Percentiles rank a stretch among this genome's conserved stretches.
Evolutionary conservation across 2,888 invertebrate species (phyloP).

Genomic region (Drosophila bunnanda): DNA sequence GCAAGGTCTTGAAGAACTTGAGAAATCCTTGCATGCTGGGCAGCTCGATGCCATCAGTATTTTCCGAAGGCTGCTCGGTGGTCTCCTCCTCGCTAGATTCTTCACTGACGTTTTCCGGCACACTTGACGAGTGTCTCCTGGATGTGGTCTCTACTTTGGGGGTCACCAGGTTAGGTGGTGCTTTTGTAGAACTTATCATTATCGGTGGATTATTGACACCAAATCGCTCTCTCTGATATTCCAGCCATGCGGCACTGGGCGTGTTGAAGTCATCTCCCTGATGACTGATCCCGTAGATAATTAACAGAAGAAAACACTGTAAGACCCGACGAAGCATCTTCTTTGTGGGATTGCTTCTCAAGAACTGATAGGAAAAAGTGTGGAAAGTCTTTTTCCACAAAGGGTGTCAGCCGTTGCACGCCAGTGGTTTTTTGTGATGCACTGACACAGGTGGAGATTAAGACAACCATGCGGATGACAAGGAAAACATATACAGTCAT

Average conservation of each 20-base stretch:
- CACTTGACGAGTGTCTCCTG: slow-evolving; percentile 51
- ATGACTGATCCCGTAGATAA: slow-evolving; percentile 29
- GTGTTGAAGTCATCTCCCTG: slow-evolving; percentile 57
- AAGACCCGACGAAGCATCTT: slow-evolving; percentile 51
- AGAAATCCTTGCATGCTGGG: slow-evolving; percentile 82
- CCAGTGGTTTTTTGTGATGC: slow-evolving; percentile 39
- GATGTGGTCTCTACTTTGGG: slow-evolving; percentile 71
- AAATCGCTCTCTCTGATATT: slow-evolving; percentile 82
- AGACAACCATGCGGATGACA: slow-evolving; percentile 1
- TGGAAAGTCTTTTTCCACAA: slow-evolving; percentile 19
- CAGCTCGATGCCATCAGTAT: slow-evolving; percentile 49
- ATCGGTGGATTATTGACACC: slow-evolving; percentile 57
- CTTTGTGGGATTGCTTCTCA: neutral
- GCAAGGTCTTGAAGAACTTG: slow-evolving; percentile 80
- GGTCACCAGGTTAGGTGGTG: slow-evolving; percentile 41
- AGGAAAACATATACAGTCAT: neutral
- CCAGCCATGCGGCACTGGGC: slow-evolving; percentile 82
- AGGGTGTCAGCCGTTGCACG: slow-evolving; percentile 69
- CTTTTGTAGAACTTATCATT: slow-evolving; percentile 45
- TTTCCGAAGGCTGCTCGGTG: slow-evolving; percentile 36
- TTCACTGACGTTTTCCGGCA: slow-evolving; percentile 21
- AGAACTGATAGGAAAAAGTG: slow-evolving; percentile 41
- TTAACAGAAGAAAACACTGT: slow-evolving; percentile 34
- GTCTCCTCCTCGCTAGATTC: slow-evolving; percentile 14
- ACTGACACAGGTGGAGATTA: slow-evolving; percentile 29